Evolutionary conservation across 2,797 vertebrate genomes (phyloP), one percentile per base, ranked within the genome.

Genomic region (Mus caroli): DNA sequence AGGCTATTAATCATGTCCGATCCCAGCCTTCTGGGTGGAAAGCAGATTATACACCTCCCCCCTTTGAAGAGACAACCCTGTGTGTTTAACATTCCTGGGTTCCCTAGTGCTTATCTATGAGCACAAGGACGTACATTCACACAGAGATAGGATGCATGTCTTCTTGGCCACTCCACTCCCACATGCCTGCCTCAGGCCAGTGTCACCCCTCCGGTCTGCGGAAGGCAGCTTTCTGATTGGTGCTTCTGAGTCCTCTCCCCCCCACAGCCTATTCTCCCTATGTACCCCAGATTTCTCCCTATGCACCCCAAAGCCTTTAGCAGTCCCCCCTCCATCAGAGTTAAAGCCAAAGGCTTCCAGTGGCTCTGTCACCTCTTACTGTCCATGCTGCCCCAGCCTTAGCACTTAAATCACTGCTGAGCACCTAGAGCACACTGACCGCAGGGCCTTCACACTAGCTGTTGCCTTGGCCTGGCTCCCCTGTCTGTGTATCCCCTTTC

Each of bases 401-500:
- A 11, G 31, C 26, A 20, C 17, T 62, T n/a, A 69, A n/a, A 11
- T 54, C 31, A 0, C 10, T 15, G 24, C 62, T 20, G 20, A 46
- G 71, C 4, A 22, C n/a, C 40, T n/a, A 79, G 40, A 52, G 37
- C 20, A 2, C 52, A 40, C n/a, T 9, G 37, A 43, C 90, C 40
- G 8, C 78, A 40, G 84, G 84, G 17, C 37, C 95, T 94, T 91
- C 76, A 64, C 97, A 78, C 56, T 31, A 20, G n/a, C 56, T 52
- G 13, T 62, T 28, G 54, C 64, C 26, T 37, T 60, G 37, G 20
- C 58, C 92, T 15, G n/a, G 28, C 56, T 43, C 28, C 60, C 31
- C 20, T 76, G 31, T 77, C 56, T 15, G 40, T 20, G 62, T 10
- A 31, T 1, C 19, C 17, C n/a, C 3, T 54, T 50, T 22, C 6